A percentile compares a stretch with the other conserved stretches of the same genome.
These are phyloP conservation scores for Dromaius novaehollandiae DNA, from an alignment of 2,113 vertebrate genomes.

Conservation along the genomic window DNA sequence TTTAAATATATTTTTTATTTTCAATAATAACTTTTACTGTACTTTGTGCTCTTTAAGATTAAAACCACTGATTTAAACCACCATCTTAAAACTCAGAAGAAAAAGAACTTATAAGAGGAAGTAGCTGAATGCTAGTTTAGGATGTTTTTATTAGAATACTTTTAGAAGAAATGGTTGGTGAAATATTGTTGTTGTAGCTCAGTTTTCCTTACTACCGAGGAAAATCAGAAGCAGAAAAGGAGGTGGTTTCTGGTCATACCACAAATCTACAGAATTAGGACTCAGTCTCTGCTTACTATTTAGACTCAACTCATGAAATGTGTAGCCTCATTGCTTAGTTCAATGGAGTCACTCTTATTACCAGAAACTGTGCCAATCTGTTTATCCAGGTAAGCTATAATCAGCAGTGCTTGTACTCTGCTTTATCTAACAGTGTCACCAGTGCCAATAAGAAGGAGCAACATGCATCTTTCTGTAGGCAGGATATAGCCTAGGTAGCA, in stretches of 20 bases:
- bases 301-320: slow-evolving; percentile 6
- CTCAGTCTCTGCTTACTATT: slow-evolving; percentile 3
- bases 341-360: not conserved
- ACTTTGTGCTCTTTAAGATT: not conserved
- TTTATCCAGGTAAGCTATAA: not conserved
- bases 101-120: not conserved
- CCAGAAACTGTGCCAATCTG: not conserved
- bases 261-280: slow-evolving; percentile 12
- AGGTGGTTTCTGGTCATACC: slow-evolving; percentile 65
- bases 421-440: not conserved
- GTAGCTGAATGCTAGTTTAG: slow-evolving; percentile 10
- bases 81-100: not conserved
- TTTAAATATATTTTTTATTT: not conserved
- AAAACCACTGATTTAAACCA: not conserved
- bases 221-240: slow-evolving; percentile 68
- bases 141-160: slow-evolving; percentile 63
- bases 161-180: slow-evolving; percentile 55
- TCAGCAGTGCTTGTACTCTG: not conserved
- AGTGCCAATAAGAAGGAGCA: fast-evolving
- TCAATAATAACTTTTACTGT: not conserved
- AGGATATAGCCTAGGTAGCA: fast-evolving
- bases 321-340: not conserved
- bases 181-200: slow-evolving; percentile 62
- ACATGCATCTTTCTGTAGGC: not conserved
- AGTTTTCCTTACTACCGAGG: slow-evolving; percentile 59